A percentile compares a stretch with the other conserved stretches of the same genome.
These are phyloP conservation scores for Enteromius afrohamiltoni DNA, from an alignment of 2,797 vertebrate species.

Conservation along the genomic window DNA sequence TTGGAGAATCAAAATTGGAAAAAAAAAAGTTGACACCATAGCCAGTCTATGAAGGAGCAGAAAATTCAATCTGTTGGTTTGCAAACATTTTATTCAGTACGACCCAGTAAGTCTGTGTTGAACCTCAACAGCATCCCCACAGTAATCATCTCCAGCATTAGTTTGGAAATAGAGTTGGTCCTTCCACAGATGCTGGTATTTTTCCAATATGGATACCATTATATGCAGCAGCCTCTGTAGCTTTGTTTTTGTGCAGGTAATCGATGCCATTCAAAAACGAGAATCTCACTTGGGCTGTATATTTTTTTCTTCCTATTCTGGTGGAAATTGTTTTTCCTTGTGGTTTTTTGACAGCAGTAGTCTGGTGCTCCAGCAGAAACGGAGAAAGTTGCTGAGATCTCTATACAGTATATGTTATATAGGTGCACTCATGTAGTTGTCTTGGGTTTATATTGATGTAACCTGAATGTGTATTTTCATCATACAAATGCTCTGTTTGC, in stretches of 20 bases:
- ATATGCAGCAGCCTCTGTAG: slow-evolving; percentile 32
- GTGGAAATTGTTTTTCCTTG: slow-evolving; percentile 43
- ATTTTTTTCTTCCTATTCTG: slow-evolving; percentile 27
- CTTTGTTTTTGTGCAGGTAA: slow-evolving; percentile 41
- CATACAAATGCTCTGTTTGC: not conserved
- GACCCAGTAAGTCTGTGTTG: slow-evolving; percentile 13
- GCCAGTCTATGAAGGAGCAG: slow-evolving; percentile 4
- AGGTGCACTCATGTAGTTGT: not conserved
- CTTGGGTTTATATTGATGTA: not conserved
- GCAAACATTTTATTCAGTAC: slow-evolving; percentile 39
- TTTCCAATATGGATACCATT: slow-evolving; percentile 43
- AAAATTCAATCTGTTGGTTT: slow-evolving; percentile 34
- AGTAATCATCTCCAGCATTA: slow-evolving; percentile 51
- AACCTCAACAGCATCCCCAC: slow-evolving; percentile 38
- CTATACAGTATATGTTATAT: not conserved
- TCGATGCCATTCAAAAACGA: slow-evolving; percentile 49
- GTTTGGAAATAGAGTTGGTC: slow-evolving; percentile 48
- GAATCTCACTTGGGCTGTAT: slow-evolving; percentile 28
- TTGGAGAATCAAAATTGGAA: slow-evolving; percentile 5
- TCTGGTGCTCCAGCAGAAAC: not conserved
- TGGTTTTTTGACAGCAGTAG: not conserved
- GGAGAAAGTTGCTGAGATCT: slow-evolving; percentile 14
- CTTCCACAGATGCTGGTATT: slow-evolving; percentile 43
- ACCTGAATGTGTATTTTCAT: not conserved
- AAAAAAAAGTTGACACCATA: slow-evolving; percentile 17